Conservation (phyloP, 2,797 vertebrate genomes). For the Calcarius lapponicus region DNA sequence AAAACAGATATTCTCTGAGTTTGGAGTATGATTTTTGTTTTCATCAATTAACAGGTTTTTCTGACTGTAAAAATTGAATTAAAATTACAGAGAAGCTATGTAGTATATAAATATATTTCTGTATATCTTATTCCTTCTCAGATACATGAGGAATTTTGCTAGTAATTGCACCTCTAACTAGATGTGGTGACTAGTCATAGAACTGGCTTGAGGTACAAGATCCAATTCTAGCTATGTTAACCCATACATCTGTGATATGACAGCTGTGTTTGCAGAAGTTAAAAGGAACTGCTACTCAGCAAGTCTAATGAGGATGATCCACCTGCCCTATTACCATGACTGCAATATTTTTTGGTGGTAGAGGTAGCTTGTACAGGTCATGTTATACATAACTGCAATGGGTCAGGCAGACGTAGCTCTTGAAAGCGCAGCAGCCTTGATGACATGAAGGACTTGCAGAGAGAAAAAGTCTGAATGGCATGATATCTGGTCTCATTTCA, state of each 20-base stretch:
- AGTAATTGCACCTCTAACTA: neutral
- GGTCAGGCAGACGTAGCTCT: neutral
- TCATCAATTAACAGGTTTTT: neutral
- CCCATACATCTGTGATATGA: neutral
- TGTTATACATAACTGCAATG: neutral
- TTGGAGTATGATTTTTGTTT: neutral
- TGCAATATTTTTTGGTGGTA: neutral
- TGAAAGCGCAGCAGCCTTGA: neutral
- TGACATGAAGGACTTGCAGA: neutral
- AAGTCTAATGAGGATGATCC: neutral
- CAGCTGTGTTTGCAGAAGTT: neutral
- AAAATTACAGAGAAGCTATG: neutral
- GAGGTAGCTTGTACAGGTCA: neutral
- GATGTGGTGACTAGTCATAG: neutral
- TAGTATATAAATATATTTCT: neutral
- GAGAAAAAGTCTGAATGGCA: neutral
- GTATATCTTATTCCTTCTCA: neutral
- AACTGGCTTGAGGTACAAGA: neutral
- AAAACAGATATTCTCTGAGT: neutral
- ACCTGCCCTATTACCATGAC: neutral
- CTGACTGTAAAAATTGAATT: neutral
- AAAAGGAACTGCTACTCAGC: neutral
- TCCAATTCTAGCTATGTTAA: neutral
- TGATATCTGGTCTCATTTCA: neutral
- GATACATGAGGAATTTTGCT: neutral